A percentile compares a stretch with the other conserved stretches of the same genome.
Conservation (phyloP, 2,888 invertebrate genomes). For the Halictus ligatus region DNA sequence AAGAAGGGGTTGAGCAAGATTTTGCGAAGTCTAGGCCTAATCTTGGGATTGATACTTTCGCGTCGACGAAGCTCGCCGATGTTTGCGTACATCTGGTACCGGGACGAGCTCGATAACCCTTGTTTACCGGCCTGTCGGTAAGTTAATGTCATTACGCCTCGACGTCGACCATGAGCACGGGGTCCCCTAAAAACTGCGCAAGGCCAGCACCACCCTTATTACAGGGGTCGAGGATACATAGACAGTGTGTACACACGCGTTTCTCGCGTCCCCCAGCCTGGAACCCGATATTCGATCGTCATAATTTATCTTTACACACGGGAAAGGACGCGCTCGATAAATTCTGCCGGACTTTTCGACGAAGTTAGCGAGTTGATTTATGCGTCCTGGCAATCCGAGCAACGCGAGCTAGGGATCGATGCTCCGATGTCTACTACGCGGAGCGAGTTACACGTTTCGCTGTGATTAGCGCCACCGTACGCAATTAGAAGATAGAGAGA, state of each 20-base stretch:
- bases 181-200: slow-evolving; percentile 50
- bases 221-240: neutral
- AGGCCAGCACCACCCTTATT: slow-evolving; percentile 26
- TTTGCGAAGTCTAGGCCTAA: neutral
- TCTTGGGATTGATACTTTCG: neutral
- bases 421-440: neutral
- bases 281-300: slow-evolving; percentile 66
- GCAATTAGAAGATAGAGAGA: neutral
- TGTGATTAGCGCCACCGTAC: neutral
- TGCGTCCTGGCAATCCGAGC: slow-evolving; percentile 34
- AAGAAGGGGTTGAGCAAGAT: neutral
- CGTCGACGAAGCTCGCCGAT: slow-evolving; percentile 19
- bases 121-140: slow-evolving; percentile 37
- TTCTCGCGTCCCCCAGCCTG: slow-evolving; percentile 10
- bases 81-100: neutral
- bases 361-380: slow-evolving; percentile 63
- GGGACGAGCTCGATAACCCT: slow-evolving; percentile 22
- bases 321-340: slow-evolving; percentile 59
- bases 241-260: slow-evolving; percentile 29
- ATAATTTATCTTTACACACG: slow-evolving; percentile 68
- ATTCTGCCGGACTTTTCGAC: slow-evolving; percentile 49
- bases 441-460: neutral
- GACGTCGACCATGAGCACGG: slow-evolving; percentile 17
- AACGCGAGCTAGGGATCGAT: slow-evolving; percentile 3
- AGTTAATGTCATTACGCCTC: slow-evolving; percentile 31